Conservation (phyloP, 2,113 vertebrate species). For the Salvelinus namaycush region DNA sequence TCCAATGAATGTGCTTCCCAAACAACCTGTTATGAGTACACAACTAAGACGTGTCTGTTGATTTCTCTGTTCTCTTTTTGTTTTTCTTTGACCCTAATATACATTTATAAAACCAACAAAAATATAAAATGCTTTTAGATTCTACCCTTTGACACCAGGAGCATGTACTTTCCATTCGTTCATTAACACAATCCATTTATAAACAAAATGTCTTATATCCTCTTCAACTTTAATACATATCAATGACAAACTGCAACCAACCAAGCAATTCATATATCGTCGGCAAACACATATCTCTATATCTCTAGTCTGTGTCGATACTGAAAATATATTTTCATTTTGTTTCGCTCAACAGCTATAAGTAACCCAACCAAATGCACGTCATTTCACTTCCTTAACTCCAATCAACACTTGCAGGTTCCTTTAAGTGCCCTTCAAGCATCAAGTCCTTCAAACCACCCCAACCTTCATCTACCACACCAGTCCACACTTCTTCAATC, state of each 20-base stretch:
- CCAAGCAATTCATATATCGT: conserved; percentile 35
- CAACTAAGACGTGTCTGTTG: conserved; percentile 48
- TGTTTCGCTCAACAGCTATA: not conserved
- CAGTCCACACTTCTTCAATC: conserved; percentile 41
- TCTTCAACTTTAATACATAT: conserved; percentile 54
- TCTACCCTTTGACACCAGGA: conserved; percentile 48
- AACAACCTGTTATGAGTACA: conserved; percentile 70
- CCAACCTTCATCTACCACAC: conserved; percentile 47
- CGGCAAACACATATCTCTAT: not conserved
- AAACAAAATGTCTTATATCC: conserved; percentile 63
- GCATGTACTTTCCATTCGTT: conserved; percentile 23
- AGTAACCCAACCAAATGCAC: conserved; percentile 9
- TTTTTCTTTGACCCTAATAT: conserved; percentile 64
- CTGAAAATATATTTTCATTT: conserved; percentile 2
- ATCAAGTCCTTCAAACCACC: conserved; percentile 38
- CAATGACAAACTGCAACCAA: conserved; percentile 52
- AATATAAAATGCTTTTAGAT: conserved; percentile 63
- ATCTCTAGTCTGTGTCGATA: not conserved
- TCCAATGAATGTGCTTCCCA: conserved; percentile 70
- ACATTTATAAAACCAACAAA: conserved; percentile 76
- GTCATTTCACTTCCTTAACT: conserved; percentile 37
- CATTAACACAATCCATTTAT: conserved; percentile 57
- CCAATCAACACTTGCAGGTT: conserved; percentile 41
- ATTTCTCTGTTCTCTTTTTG: conserved; percentile 32
- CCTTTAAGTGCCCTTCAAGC: conserved; percentile 13